Conservation (phyloP, 2,888 invertebrate species). For the Ormyrus thymus region DNA sequence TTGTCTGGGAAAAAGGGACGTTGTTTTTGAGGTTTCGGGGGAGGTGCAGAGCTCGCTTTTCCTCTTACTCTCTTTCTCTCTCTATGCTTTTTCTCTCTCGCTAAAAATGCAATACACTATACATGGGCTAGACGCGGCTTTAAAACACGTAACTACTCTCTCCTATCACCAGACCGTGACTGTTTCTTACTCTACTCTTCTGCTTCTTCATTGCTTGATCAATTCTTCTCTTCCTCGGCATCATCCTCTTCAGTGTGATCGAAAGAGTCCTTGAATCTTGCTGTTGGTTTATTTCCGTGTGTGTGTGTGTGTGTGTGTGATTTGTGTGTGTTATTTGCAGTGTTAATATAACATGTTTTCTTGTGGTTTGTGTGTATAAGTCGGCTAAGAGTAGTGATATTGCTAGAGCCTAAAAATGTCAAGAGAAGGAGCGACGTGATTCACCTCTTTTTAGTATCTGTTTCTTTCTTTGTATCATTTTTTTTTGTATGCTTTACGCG, state of each 20-base stretch:
- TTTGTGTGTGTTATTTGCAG: slow-evolving; percentile 55
- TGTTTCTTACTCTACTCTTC: slow-evolving; percentile 6
- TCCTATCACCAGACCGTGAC: slow-evolving; percentile 65
- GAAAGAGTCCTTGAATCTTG: slow-evolving; percentile 14
- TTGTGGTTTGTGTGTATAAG: slow-evolving; percentile 65
- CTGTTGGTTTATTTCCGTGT: background rate
- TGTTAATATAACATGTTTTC: background rate
- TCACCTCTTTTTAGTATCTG: slow-evolving; percentile 7
- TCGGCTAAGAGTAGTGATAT: slow-evolving; percentile 68
- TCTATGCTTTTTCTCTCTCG: slow-evolving; percentile 27
- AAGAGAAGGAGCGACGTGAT: slow-evolving; percentile 68
- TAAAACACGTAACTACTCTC: slow-evolving; percentile 67
- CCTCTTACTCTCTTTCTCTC: slow-evolving; percentile 12
- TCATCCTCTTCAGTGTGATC: slow-evolving; percentile 1
- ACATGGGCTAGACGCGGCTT: slow-evolving; percentile 73
- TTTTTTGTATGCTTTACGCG: slow-evolving; percentile 11
- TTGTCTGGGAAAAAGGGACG: slow-evolving; percentile 1
- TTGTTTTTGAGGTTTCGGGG: slow-evolving; percentile 1
- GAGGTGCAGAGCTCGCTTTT: slow-evolving; percentile 26
- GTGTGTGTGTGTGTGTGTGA: background rate
- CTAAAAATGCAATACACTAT: slow-evolving; percentile 73
- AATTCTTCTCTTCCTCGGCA: background rate
- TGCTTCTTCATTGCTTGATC: no score
- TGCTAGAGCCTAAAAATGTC: slow-evolving; percentile 71
- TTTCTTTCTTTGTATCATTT: background rate